Percentiles rank a stretch among this genome's conserved stretches.
phyloP scores from a whole-genome alignment of 1,140 invertebrate genomes.

The Geopemphigus sp. region DNA sequence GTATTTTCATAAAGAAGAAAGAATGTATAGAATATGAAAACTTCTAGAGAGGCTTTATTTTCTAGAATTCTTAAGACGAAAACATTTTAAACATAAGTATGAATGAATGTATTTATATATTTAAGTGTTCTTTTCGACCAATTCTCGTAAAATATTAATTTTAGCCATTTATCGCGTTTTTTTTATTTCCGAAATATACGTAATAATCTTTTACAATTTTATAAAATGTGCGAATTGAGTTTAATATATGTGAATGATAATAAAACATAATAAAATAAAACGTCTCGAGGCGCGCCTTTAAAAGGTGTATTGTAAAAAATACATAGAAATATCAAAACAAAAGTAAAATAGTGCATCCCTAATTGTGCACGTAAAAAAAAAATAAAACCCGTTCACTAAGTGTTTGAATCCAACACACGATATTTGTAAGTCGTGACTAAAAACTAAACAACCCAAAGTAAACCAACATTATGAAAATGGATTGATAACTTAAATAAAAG shows the following conservation, averaged over 20 bases:
- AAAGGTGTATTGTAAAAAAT: neutral
- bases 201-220: neutral
- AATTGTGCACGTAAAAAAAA: neutral
- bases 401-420: conserved; percentile 7
- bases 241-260: neutral
- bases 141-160: neutral
- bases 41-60: neutral
- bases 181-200: neutral
- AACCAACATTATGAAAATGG: neutral
- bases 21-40: neutral
- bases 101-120: neutral
- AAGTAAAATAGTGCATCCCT: neutral
- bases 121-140: neutral
- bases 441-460: conserved; percentile 1
- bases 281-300: neutral
- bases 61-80: neutral
- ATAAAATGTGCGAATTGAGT: neutral
- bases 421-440: conserved; percentile 18
- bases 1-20: neutral
- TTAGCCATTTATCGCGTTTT: neutral
- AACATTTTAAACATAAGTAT: neutral
- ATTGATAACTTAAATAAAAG: neutral
- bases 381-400: neutral
- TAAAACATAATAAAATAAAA: neutral
- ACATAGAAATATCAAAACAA: neutral